Conservation (phyloP, 2,888 invertebrate genomes). For the Eustalomyia histrio region DNA sequence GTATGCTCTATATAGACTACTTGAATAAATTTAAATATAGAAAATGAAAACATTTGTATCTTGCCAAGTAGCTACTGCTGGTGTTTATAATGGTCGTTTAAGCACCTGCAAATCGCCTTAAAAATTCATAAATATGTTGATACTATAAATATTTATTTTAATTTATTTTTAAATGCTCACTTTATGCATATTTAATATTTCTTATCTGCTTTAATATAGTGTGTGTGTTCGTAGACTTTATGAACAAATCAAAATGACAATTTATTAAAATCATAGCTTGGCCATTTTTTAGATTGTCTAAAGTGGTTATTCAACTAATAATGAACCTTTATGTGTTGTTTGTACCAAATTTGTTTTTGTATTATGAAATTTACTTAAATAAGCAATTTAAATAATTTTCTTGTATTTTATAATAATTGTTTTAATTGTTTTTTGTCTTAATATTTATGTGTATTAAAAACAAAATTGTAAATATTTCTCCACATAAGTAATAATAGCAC, state of each 20-base stretch:
- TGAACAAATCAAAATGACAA: slow-evolving; percentile 16
- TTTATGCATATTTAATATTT: slow-evolving; percentile 6
- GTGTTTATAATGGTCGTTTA: background rate
- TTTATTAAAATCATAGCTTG: background rate
- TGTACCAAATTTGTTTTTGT: background rate
- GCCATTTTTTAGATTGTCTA: background rate
- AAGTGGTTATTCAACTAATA: slow-evolving; percentile 16
- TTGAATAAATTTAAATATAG: background rate
- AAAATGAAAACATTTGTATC: slow-evolving; percentile 8
- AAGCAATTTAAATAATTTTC: slow-evolving; percentile 6
- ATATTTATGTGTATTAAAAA: too few relatives aligned
- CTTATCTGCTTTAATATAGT: slow-evolving; percentile 14
- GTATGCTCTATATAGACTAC: background rate
- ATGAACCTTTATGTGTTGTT: background rate
- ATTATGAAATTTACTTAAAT: background rate
- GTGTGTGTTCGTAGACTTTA: background rate
- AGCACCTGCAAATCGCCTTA: slow-evolving; percentile 4
- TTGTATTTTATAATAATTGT: background rate
- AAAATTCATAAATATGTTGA: slow-evolving; percentile 1
- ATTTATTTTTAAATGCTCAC: slow-evolving; percentile 23
- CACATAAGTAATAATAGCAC: too few relatives aligned
- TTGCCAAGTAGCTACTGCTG: background rate
- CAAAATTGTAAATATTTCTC: too few relatives aligned
- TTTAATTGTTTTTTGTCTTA: too few relatives aligned
- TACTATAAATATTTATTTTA: slow-evolving; percentile 28